These are phyloP conservation scores for Osedax fenrisi DNA, from an alignment of 2,888 invertebrate genomes.

Conservation along the genomic window DNA sequence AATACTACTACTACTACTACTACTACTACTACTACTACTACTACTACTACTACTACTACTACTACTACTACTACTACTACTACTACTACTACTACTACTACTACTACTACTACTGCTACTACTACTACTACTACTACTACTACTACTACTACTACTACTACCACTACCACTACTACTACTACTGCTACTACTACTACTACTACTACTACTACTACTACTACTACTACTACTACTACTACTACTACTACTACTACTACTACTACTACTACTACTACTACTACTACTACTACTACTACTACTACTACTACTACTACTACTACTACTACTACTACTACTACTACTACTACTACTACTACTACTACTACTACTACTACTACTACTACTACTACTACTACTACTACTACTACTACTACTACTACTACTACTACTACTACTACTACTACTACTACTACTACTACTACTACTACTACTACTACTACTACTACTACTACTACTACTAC, in stretches of 20 bases:
- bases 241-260: not conserved
- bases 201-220: not conserved
- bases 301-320: not conserved
- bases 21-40: not conserved
- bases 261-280: not conserved
- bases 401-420: not conserved
- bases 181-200: conserved; percentile 2
- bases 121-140: not conserved
- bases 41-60: conserved; percentile 2
- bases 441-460: not conserved
- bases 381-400: not conserved
- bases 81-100: not conserved
- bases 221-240: conserved; percentile 2
- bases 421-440: conserved; percentile 2
- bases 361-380: not conserved
- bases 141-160: not conserved
- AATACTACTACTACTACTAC: conserved; percentile 2
- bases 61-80: not conserved
- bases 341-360: too few relatives aligned
- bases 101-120: not conserved
- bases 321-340: not conserved
- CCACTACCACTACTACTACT: not conserved
- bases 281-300: not conserved
- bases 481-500: not conserved
- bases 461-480: not conserved